These are phyloP conservation scores for Rhea americana DNA, from an alignment of 2,113 vertebrate species.

Conservation along the genomic window DNA sequence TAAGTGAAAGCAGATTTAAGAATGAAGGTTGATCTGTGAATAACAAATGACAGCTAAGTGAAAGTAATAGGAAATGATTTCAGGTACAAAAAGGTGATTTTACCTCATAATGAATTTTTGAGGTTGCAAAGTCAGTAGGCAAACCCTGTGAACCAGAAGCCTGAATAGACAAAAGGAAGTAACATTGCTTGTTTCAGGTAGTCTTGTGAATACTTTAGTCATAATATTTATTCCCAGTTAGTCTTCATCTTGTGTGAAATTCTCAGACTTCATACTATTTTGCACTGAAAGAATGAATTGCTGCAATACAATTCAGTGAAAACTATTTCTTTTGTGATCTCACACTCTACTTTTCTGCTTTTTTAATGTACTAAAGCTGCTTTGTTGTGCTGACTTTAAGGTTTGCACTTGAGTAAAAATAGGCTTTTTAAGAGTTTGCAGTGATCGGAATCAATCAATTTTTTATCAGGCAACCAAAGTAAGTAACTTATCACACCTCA, in stretches of 20 bases:
- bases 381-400: constrained; percentile 27
- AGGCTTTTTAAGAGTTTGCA: constrained; percentile 50
- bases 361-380: background rate
- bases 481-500: constrained; percentile 52
- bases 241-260: background rate
- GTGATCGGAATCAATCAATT: constrained; percentile 70
- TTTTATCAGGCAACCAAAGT: constrained; percentile 75
- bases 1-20: background rate
- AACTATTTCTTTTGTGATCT: constrained; percentile 22
- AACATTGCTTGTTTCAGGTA: background rate
- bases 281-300: constrained; percentile 18
- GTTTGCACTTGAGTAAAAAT: constrained; percentile 49
- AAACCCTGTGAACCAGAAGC: background rate
- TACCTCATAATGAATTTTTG: background rate
- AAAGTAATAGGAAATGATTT: background rate
- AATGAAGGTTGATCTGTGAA: background rate
- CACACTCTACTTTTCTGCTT: constrained; percentile 16
- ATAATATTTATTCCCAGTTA: constrained; percentile 3
- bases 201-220: background rate
- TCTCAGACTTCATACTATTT: background rate
- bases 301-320: constrained; percentile 49
- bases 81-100: background rate
- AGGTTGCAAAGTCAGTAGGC: background rate
- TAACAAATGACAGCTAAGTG: background rate
- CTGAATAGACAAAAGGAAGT: background rate